Conservation (phyloP, 2,888 invertebrate species). For the Andrena trimmerana region DNA sequence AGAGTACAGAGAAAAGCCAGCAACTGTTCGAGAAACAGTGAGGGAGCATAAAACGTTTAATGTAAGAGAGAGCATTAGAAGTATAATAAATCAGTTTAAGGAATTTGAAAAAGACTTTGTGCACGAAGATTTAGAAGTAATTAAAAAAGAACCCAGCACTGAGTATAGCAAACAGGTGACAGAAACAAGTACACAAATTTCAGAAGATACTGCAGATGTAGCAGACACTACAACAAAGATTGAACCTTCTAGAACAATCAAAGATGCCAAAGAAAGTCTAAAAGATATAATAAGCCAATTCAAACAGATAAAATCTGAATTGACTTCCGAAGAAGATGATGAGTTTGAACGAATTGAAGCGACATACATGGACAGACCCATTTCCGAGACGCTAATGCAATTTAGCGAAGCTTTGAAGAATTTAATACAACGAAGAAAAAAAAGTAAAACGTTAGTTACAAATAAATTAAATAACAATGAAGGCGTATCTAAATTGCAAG, state of each 20-base stretch:
- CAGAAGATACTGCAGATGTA: conserved; percentile 58
- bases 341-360: conserved; percentile 79
- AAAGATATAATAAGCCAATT: conserved; percentile 82
- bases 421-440: conserved; percentile 78
- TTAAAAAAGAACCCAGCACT: conserved; percentile 37
- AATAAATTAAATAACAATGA: conserved; percentile 71
- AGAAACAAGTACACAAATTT: conserved; percentile 49
- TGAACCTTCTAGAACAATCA: conserved; percentile 59
- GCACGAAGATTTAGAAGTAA: conserved; percentile 70
- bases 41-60: conserved; percentile 53
- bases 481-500: conserved; percentile 45
- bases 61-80: conserved; percentile 81
- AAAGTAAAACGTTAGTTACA: conserved; percentile 70
- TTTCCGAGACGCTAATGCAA: conserved; percentile 80
- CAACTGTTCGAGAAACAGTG: conserved; percentile 79
- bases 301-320: conserved; percentile 79
- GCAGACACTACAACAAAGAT: conserved; percentile 63
- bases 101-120: conserved; percentile 82
- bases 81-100: conserved; percentile 82
- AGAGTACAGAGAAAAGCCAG: conserved; percentile 77
- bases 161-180: conserved; percentile 1
- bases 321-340: conserved; percentile 79
- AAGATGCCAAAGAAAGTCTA: conserved; percentile 79
- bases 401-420: conserved; percentile 81
- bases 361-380: conserved; percentile 78